phyloP scores from a whole-genome alignment of 2,888 invertebrate genomes.

The Spilarctia lutea region DNA sequence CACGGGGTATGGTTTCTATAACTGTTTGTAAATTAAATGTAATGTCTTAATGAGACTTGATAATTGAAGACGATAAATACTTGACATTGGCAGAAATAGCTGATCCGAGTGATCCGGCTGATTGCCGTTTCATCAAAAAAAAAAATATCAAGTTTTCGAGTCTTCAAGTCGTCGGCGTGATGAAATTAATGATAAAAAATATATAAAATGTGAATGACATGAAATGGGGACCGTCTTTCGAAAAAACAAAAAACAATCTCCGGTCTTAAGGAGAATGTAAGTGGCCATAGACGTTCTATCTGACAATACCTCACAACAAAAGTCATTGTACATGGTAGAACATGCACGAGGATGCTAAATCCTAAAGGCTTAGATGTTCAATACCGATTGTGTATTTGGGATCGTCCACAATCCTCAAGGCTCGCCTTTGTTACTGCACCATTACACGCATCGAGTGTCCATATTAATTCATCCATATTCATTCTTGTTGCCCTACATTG shows the following conservation, averaged over 20 bases:
- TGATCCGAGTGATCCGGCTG: too few species aligned
- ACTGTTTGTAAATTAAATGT: neutral
- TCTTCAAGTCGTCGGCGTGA: too few species aligned
- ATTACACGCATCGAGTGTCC: neutral
- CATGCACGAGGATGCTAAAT: neutral
- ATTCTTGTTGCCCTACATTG: neutral
- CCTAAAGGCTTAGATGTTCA: neutral
- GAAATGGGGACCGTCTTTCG: too few species aligned
- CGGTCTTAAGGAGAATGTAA: neutral
- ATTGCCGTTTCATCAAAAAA: too few species aligned
- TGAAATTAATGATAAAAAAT: too few species aligned
- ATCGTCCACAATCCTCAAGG: slow-evolving; percentile 3
- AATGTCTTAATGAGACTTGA: too few species aligned
- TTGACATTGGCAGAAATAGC: too few species aligned
- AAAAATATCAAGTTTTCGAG: too few species aligned
- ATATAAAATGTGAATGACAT: too few species aligned
- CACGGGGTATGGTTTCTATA: neutral
- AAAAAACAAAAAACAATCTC: neutral
- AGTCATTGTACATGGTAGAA: neutral
- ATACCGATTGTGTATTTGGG: neutral
- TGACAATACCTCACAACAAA: neutral
- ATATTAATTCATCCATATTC: neutral
- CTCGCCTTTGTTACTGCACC: neutral
- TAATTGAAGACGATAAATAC: too few species aligned
- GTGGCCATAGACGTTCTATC: neutral